phyloP scores from a whole-genome alignment of 2,888 invertebrate genomes.

The Diarsia rubi region DNA sequence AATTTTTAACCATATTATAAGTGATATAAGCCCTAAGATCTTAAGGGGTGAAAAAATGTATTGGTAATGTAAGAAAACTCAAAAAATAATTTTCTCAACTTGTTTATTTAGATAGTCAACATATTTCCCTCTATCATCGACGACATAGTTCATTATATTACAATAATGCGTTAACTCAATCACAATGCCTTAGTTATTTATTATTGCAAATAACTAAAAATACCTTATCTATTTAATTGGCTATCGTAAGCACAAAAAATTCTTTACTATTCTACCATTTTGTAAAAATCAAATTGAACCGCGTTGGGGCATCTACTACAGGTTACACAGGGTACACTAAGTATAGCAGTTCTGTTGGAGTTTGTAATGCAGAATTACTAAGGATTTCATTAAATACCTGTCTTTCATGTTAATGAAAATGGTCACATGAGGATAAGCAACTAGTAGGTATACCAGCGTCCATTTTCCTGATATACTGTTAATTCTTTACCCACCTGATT shows the following conservation, averaged over 20 bases:
- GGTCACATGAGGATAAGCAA: background rate
- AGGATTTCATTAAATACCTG: background rate
- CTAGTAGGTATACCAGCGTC: background rate
- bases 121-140: slow-evolving; percentile 70
- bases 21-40: too few species aligned
- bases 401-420: background rate
- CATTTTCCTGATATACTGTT: background rate
- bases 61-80: slow-evolving; percentile 1
- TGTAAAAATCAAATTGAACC: background rate
- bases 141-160: slow-evolving; percentile 68
- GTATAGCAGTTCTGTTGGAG: too few species aligned
- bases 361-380: background rate
- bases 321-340: too few species aligned
- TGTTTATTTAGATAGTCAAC: slow-evolving; percentile 80
- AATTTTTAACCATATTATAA: background rate
- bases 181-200: slow-evolving; percentile 69
- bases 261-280: background rate
- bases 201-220: slow-evolving; percentile 71
- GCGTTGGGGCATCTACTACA: too few species aligned
- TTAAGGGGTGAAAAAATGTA: too few species aligned
- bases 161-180: slow-evolving; percentile 67
- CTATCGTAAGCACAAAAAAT: slow-evolving; percentile 31
- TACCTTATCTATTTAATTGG: slow-evolving; percentile 44
- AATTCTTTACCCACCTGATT: background rate
- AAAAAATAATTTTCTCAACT: slow-evolving; percentile 72